Evolutionary conservation across 2,888 invertebrate genomes (phyloP).

Genomic region (Lordiphosa andalusiaca): DNA sequence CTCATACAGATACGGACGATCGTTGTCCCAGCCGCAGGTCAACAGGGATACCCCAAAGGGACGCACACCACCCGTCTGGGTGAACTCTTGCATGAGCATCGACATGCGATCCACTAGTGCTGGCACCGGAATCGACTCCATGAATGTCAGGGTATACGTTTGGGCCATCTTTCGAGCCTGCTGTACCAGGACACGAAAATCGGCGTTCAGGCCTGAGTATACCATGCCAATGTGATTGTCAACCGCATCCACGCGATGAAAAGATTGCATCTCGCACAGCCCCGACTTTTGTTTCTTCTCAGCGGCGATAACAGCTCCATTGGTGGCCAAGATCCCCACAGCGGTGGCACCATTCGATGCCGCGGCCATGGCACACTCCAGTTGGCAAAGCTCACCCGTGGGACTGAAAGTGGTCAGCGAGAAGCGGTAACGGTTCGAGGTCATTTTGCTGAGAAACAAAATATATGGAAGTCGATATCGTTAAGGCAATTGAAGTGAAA

Average conservation of each 20-base stretch:
- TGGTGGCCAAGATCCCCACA: slow-evolving; percentile 98
- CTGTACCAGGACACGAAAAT: slow-evolving; percentile 93
- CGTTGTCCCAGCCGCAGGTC: slow-evolving; percentile 98
- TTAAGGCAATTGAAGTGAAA: slow-evolving; percentile 67
- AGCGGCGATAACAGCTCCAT: slow-evolving; percentile 99
- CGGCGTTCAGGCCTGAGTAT: slow-evolving; percentile 97
- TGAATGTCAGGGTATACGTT: slow-evolving; percentile 94
- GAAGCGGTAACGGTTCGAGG: slow-evolving; percentile 97
- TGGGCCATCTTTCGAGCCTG: slow-evolving; percentile 97
- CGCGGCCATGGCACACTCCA: slow-evolving; percentile 99
- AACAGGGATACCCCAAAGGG: slow-evolving; percentile 99
- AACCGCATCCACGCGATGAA: slow-evolving; percentile 97
- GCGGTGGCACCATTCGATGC: slow-evolving; percentile 99
- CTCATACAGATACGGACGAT: slow-evolving; percentile 96
- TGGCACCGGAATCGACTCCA: slow-evolving; percentile 97
- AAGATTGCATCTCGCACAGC: slow-evolving; percentile 97
- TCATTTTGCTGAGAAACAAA: slow-evolving; percentile 82
- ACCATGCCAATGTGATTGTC: slow-evolving; percentile 98
- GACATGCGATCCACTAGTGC: slow-evolving; percentile 98
- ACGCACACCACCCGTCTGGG: slow-evolving; percentile 98
- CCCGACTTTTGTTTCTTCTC: slow-evolving; percentile 99
- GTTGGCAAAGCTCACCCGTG: slow-evolving; percentile 99
- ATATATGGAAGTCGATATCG: slow-evolving; percentile 37
- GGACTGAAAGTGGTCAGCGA: slow-evolving; percentile 95
- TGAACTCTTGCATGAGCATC: slow-evolving; percentile 99